Percentiles rank a stretch among this genome's conserved stretches.
Evolutionary conservation across 1,140 invertebrate species (phyloP).

Genomic region (Callitettix versicolor): DNA sequence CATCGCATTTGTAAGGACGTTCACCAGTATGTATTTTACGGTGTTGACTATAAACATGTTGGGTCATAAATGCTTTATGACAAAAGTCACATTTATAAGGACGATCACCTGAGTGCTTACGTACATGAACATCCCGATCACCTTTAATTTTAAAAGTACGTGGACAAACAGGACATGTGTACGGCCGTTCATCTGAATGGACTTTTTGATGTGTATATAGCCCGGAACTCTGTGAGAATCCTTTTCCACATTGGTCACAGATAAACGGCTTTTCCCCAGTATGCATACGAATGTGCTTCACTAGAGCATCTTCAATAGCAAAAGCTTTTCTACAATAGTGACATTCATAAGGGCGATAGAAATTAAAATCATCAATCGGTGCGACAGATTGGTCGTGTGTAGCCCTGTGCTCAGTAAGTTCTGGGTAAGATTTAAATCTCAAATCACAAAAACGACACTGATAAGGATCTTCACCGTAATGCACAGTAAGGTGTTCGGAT

Average conservation of each 20-base stretch:
- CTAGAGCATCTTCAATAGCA: slow-evolving; percentile 28
- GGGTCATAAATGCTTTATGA: slow-evolving; percentile 29
- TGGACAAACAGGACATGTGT: slow-evolving; percentile 32
- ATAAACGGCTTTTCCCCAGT: slow-evolving; percentile 55
- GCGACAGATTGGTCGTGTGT: slow-evolving; percentile 8
- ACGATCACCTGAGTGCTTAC: slow-evolving; percentile 25
- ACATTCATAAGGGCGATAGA: slow-evolving; percentile 22
- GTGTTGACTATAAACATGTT: slow-evolving; percentile 27
- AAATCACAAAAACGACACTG: slow-evolving; percentile 17
- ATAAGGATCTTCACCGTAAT: slow-evolving; percentile 21
- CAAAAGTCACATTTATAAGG: slow-evolving; percentile 26
- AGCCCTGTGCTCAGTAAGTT: slow-evolving; percentile 13
- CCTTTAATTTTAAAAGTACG: slow-evolving; percentile 24
- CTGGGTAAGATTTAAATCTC: slow-evolving; percentile 14
- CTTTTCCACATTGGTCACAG: slow-evolving; percentile 24
- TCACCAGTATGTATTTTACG: slow-evolving; percentile 29
- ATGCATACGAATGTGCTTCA: slow-evolving; percentile 45
- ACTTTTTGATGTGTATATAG: slow-evolving; percentile 24
- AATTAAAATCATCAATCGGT: slow-evolving; percentile 12
- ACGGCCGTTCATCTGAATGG: slow-evolving; percentile 44
- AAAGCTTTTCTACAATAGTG: slow-evolving; percentile 24
- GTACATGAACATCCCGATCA: slow-evolving; percentile 23
- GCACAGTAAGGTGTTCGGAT: slow-evolving; percentile 23
- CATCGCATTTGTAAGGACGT: slow-evolving; percentile 25
- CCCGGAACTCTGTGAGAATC: slow-evolving; percentile 22